Conservation (phyloP, 2,797 vertebrate species). For the Gambusia yucatana region DNA sequence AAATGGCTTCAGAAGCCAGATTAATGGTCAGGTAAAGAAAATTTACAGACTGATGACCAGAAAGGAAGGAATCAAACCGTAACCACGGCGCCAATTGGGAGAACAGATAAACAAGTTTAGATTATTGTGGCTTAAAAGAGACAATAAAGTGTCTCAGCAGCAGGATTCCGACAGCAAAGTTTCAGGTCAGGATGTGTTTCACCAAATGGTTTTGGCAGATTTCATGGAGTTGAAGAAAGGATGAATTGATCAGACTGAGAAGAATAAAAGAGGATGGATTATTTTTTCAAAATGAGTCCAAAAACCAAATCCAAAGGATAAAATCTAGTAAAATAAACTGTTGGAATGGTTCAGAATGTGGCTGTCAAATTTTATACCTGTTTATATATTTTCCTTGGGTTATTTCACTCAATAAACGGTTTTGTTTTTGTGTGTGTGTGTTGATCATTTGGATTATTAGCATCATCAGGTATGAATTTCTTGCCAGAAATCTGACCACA, state of each 20-base stretch:
- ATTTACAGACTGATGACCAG: neutral
- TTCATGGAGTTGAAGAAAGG: neutral
- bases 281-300: neutral
- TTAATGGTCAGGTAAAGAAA: conserved; percentile 1
- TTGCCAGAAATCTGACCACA: neutral
- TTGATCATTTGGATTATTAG: neutral
- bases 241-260: neutral
- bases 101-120: neutral
- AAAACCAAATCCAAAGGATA: neutral
- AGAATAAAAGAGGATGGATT: neutral
- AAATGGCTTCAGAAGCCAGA: conserved; percentile 30
- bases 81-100: neutral
- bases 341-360: neutral
- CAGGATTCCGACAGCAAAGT: neutral
- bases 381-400: neutral
- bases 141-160: neutral
- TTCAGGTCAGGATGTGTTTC: neutral
- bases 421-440: neutral
- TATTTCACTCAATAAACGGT: neutral
- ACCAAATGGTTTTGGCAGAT: neutral
- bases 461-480: neutral
- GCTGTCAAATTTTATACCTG: neutral
- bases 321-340: neutral
- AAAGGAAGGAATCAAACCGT: neutral
- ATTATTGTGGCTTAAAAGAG: neutral